Percentiles rank a stretch among this genome's conserved stretches.
Conservation (phyloP, 2,113 vertebrate genomes). For the Elaphurus davidianus region DNA sequence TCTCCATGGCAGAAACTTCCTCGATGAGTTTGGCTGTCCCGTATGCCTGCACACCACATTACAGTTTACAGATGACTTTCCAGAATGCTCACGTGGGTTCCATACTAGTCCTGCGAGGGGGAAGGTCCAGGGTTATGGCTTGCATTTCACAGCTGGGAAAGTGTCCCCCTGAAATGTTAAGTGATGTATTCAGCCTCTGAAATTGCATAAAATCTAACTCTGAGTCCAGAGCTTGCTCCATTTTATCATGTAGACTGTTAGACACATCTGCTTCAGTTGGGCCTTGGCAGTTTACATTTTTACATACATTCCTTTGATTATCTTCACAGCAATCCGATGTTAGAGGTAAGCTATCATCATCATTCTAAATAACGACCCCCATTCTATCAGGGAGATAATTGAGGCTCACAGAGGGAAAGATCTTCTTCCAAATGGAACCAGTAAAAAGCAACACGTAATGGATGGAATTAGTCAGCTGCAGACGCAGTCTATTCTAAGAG, state of each 20-base stretch:
- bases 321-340: neutral
- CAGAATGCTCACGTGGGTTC: neutral
- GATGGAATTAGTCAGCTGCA: conserved; percentile 39
- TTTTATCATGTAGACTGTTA: neutral
- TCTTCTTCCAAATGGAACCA: neutral
- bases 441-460: neutral
- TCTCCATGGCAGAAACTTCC: neutral
- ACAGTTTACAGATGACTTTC: neutral
- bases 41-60: neutral
- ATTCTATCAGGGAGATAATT: neutral
- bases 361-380: neutral
- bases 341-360: neutral
- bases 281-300: neutral
- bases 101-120: too few species aligned
- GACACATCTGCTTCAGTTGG: neutral
- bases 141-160: neutral
- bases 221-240: neutral
- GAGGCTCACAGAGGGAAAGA: neutral
- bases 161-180: neutral
- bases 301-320: neutral
- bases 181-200: neutral
- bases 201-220: neutral
- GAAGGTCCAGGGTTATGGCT: neutral
- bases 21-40: neutral
- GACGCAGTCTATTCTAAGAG: conserved; percentile 1